phyloP scores from a whole-genome alignment of 2,888 invertebrate species.

The Periphyllus acericola region DNA sequence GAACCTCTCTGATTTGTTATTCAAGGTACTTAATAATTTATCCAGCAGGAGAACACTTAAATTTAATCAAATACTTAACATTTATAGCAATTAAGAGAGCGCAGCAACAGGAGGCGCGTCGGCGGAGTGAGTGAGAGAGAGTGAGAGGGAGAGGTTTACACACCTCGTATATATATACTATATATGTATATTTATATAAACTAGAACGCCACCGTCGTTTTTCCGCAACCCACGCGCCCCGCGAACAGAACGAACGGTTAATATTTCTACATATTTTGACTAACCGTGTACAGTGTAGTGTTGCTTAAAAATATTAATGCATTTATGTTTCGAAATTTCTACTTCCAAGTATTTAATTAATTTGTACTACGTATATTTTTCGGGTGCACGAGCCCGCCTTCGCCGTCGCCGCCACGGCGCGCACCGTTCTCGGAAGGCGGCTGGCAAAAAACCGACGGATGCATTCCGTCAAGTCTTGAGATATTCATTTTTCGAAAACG shows the following conservation, averaged over 20 bases:
- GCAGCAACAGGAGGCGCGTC: conserved; percentile 34
- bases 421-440: neutral
- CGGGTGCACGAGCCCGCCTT: neutral
- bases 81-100: conserved; percentile 50
- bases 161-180: neutral
- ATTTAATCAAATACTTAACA: conserved; percentile 50
- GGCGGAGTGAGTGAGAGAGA: neutral
- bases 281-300: neutral
- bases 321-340: conserved; percentile 29
- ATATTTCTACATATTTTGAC: conserved; percentile 36
- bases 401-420: neutral
- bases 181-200: neutral
- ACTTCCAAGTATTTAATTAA: conserved; percentile 45
- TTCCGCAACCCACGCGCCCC: neutral
- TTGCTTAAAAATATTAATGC: conserved; percentile 43
- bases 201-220: neutral
- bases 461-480: conserved; percentile 39
- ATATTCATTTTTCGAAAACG: conserved; percentile 41
- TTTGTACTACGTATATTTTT: conserved; percentile 3
- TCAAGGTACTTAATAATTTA: conserved; percentile 51
- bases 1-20: conserved; percentile 46
- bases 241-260: neutral
- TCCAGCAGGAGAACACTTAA: conserved; percentile 41
- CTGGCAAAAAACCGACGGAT: neutral
- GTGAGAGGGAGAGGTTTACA: neutral